Conservation (phyloP, 2,888 invertebrate genomes). For the Mantis religiosa region DNA sequence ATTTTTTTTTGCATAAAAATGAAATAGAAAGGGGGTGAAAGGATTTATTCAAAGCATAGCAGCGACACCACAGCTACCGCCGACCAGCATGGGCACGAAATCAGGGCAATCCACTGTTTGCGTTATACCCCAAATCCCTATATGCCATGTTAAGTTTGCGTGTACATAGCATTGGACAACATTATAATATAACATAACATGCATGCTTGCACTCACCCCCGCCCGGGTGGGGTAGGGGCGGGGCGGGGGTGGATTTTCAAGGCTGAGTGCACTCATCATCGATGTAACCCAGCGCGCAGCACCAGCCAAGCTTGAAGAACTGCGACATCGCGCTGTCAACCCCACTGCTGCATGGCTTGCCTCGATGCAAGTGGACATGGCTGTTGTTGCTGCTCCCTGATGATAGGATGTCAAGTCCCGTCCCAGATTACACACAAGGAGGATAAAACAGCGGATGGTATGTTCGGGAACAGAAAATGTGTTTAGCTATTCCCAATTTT, state of each 20-base stretch:
- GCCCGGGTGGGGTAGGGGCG: too few relatives aligned
- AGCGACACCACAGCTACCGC: not conserved
- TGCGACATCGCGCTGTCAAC: conserved; percentile 3
- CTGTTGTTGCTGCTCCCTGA: not conserved
- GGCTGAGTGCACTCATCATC: conserved; percentile 17
- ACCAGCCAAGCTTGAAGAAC: conserved; percentile 8
- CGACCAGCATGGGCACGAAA: not conserved
- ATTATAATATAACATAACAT: conserved; percentile 16
- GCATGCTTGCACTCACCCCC: not conserved
- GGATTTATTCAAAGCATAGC: not conserved
- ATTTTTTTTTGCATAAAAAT: not conserved
- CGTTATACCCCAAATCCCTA: conserved; percentile 16
- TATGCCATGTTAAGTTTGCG: conserved; percentile 18
- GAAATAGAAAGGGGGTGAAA: not conserved
- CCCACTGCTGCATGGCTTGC: conserved; percentile 2
- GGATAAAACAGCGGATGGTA: not conserved
- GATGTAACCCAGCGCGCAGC: not conserved
- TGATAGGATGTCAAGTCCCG: conserved; percentile 10
- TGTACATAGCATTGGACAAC: conserved; percentile 9
- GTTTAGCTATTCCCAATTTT: too few relatives aligned
- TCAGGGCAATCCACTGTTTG: conserved; percentile 15
- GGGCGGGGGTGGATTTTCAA: not conserved
- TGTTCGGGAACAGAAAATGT: not conserved
- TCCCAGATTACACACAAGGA: not conserved
- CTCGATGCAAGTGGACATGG: conserved; percentile 9